Conservation (phyloP, 2,888 invertebrate genomes). For the Zygothrica quintamaculata region DNA sequence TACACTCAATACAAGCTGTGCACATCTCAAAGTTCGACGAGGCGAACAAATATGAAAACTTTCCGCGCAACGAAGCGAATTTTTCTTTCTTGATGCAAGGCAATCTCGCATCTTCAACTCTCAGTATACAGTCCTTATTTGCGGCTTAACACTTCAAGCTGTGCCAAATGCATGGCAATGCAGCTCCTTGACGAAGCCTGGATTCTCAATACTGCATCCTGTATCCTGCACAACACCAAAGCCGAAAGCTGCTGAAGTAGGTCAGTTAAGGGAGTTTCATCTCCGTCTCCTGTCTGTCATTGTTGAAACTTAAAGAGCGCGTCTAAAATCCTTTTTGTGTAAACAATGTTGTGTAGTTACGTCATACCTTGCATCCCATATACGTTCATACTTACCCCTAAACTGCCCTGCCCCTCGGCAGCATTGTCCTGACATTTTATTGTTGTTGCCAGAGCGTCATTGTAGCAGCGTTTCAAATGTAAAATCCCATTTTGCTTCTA, state of each 20-base stretch:
- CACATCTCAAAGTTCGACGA: slow-evolving; percentile 70
- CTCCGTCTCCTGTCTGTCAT: slow-evolving; percentile 28
- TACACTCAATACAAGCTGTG: slow-evolving; percentile 4
- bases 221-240: slow-evolving; percentile 48
- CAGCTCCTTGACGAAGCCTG: slow-evolving; percentile 71
- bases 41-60: slow-evolving; percentile 75
- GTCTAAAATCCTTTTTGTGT: slow-evolving; percentile 73
- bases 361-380: slow-evolving; percentile 12
- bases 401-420: not conserved
- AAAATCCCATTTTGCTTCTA: slow-evolving; percentile 80
- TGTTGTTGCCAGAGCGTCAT: slow-evolving; percentile 42
- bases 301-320: slow-evolving; percentile 73
- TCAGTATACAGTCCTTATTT: slow-evolving; percentile 43
- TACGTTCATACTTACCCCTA: not conserved
- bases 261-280: slow-evolving; percentile 67
- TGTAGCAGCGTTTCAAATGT: slow-evolving; percentile 76
- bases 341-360: slow-evolving; percentile 64
- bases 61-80: slow-evolving; percentile 65
- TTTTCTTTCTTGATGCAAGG: slow-evolving; percentile 59
- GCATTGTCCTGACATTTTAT: slow-evolving; percentile 25
- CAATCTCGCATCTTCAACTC: slow-evolving; percentile 65
- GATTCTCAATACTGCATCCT: slow-evolving; percentile 27
- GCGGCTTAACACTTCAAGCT: slow-evolving; percentile 73
- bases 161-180: slow-evolving; percentile 76
- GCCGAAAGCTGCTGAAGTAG: slow-evolving; percentile 62